Evolutionary conservation across 2,888 invertebrate genomes (phyloP).

Genomic region (Microplitis deprimator): DNA sequence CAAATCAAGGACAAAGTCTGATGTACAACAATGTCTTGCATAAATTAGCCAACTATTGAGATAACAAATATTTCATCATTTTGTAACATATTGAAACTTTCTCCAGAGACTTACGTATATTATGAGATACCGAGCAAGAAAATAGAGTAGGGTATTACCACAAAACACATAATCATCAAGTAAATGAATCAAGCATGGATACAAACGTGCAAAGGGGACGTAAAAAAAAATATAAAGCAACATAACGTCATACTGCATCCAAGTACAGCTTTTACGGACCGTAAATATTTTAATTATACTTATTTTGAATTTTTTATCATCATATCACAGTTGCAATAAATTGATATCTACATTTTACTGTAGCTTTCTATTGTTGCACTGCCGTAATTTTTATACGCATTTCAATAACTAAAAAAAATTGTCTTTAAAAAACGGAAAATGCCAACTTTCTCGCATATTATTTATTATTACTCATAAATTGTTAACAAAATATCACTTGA

Average conservation of each 20-base stretch:
- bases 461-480: slow-evolving; percentile 50
- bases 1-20: neutral
- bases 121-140: neutral
- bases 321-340: neutral
- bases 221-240: neutral
- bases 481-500: slow-evolving; percentile 39
- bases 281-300: slow-evolving; percentile 3
- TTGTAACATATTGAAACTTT: slow-evolving; percentile 5
- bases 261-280: neutral
- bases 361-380: slow-evolving; percentile 16
- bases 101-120: neutral
- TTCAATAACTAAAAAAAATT: neutral
- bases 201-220: neutral
- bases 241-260: neutral
- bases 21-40: neutral
- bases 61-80: slow-evolving; percentile 16
- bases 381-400: neutral
- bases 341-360: neutral
- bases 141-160: neutral
- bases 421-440: slow-evolving; percentile 42
- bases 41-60: neutral
- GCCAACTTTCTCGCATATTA: slow-evolving; percentile 57
- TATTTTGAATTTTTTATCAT: neutral
- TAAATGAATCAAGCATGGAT: neutral
- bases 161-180: neutral